Evolutionary conservation across 1,140 invertebrate species (phyloP), one percentile per base, ranked within the genome.

Genomic region (Stegodyphus dumicola): DNA sequence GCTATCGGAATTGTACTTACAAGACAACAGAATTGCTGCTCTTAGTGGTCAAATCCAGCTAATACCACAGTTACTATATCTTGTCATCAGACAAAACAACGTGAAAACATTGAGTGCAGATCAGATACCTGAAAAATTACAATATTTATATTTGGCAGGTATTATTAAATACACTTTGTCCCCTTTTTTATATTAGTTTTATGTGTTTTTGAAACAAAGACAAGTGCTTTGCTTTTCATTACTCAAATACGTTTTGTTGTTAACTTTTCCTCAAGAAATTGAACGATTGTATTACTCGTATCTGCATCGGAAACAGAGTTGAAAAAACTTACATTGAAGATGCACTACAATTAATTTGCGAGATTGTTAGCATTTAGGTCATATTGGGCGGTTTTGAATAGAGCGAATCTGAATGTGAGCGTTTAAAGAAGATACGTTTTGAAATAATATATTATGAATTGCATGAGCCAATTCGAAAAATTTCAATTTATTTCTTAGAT

Each of bases 141-240:
- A 70, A 54, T 85, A 70, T 13, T 15, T 85, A 2, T 85, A 85
- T n/a, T n/a, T 77, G 1, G 53, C 13, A 13, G 83, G 83, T 85
- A 71, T 60, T 66, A 73, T 33, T 33, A 33, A 33, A 33, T 1
- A 33, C 13, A 2, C n/a, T 9, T 69, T 5, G 18, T 69, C 9
- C 1, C 13, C 18, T 69, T 33, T 69, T 33, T 69, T 33, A 69
- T 7, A 18, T 33, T 11, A 69, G 11, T 5, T 33, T 7, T 11
- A 33, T 69, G 5, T 9, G 9, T 48, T 11, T 1, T 9, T 69
- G 9, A 5, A 33, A 0, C 11, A 48, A 17, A 69, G 13, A 69
- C 6, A 70, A 64, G 11, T 64, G n/a, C 10, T 64, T 64, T 1
- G 5, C 0, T 64, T 11, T 64, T 6, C 0, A 64, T 7, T 6